Conservation (phyloP, 2,797 vertebrate species). For the Petrocephalus sullivani region DNA sequence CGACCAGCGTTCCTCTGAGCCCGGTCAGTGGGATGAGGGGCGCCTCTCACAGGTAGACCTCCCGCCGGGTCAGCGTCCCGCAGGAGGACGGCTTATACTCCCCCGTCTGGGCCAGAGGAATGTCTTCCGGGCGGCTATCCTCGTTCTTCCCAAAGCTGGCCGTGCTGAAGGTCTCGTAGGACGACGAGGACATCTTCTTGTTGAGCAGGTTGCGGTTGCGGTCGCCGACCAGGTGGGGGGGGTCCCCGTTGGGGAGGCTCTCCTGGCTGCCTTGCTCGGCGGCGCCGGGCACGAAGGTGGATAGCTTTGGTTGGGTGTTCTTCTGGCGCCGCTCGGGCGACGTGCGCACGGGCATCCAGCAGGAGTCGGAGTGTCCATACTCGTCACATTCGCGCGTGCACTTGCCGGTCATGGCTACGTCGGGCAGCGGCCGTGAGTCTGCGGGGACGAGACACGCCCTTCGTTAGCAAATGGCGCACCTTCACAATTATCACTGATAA, state of each 20-base stretch:
- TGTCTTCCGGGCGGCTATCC: conserved; percentile 85
- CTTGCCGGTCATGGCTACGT: conserved; percentile 98
- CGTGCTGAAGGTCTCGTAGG: conserved; percentile 83
- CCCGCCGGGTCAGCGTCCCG: conserved; percentile 91
- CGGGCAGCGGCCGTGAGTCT: conserved; percentile 98
- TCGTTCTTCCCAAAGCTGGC: conserved; percentile 82
- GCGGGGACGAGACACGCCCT: conserved; percentile 29
- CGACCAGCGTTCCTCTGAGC: conserved; percentile 1
- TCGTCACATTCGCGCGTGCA: conserved; percentile 97
- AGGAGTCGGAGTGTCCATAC: conserved; percentile 97
- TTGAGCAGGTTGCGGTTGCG: conserved; percentile 97
- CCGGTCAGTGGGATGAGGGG: conserved; percentile 8
- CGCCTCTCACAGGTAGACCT: conserved; percentile 91
- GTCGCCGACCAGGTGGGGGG: conserved; percentile 83
- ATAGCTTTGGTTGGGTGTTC: conserved; percentile 94
- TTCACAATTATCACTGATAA: background rate
- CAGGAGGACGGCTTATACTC: conserved; percentile 97
- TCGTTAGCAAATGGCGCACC: background rate
- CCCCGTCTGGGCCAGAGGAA: conserved; percentile 89
- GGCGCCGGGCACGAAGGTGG: conserved; percentile 88
- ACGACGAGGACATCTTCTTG: conserved; percentile 97
- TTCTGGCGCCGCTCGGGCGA: conserved; percentile 93
- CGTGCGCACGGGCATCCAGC: conserved; percentile 98
- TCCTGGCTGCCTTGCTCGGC: conserved; percentile 87
- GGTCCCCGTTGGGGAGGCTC: conserved; percentile 86